Evolutionary conservation across 2,797 vertebrate species (phyloP).

Genomic region (Strix occidentalis): DNA sequence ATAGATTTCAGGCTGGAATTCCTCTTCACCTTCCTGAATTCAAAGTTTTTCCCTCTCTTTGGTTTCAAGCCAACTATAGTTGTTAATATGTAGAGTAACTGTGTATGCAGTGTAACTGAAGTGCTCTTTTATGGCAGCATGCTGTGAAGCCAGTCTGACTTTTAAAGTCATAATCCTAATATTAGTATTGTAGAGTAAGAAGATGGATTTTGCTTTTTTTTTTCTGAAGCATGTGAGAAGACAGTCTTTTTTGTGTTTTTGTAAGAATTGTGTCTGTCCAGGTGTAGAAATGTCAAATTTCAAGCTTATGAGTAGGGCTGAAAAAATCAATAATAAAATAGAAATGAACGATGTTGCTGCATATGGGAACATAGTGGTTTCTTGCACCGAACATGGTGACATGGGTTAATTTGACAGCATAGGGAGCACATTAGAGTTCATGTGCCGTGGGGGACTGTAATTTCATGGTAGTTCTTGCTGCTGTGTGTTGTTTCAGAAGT

Average conservation of each 20-base stretch:
- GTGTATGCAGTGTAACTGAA: not conserved
- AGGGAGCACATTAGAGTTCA: not conserved
- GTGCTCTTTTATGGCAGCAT: not conserved
- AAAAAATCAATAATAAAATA: not conserved
- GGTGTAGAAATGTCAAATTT: not conserved
- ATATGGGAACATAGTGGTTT: not conserved
- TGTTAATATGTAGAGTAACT: not conserved
- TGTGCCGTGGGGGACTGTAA: not conserved
- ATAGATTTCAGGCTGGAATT: not conserved
- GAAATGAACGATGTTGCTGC: not conserved
- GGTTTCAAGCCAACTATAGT: not conserved
- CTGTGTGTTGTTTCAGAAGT: not conserved
- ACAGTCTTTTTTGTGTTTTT: not conserved
- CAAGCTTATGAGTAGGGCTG: not conserved
- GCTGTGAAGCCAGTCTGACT: not conserved
- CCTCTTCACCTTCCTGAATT: not conserved
- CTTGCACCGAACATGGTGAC: not conserved
- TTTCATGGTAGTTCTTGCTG: not conserved
- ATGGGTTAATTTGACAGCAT: not conserved
- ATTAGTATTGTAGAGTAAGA: not conserved
- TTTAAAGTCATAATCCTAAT: not conserved
- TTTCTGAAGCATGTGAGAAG: not conserved
- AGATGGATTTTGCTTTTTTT: not conserved
- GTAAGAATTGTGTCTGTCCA: not conserved
- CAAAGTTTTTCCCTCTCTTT: not conserved